Base-by-base conservation (phyloP, 2,888 invertebrate genomes). In the Unio pictorum region DNA sequence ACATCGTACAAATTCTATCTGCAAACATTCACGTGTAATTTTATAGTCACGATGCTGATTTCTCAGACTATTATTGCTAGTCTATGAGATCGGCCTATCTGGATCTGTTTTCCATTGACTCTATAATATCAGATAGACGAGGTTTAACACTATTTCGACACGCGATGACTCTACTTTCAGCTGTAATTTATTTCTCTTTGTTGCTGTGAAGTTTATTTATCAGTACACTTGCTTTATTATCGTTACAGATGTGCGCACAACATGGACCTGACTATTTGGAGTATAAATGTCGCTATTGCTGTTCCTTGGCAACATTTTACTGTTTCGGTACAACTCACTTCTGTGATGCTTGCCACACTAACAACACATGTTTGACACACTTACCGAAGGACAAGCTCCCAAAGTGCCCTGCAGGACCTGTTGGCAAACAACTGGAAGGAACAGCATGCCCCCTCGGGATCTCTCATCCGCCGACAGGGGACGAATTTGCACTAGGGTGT, bases 301-400 rank as follows among this genome's bases (percentile, higher is more conserved):
- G 98, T 91, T 97, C 97, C 61, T 96, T 98, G 73, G 98, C 98
- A 1, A 97, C 98, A n/a, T 98, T 97, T 91, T 98, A 98, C 91
- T 98, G 98, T 90, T 98, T 98, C 91, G 98, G 98, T 66, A 97
- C 97, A 0, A 98, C 98, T 0, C 98, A 98, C 91, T 98, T 98
- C 91, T 98, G 98, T 91, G 97, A 97, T 90, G 94, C 96, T 3
- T 98, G 98, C 87, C 98, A 98, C 90, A 97, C 97, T 86, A 98
- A 98, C 91, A 98, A 98, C 89, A 98, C 98, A 89, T 93, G 96
- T 28, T 94, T 98, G 79, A 96, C 97, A 61, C 95, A 95, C 89
- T 94, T 98, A 82, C 26, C 67, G 26, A 95, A 96, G 1, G 94
- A 94, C 84, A 93, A 94, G 85, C 90, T 98, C 81, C 98, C 98